Percentiles rank a stretch among this genome's conserved stretches.
Evolutionary conservation across 2,113 vertebrate species (phyloP).

Genomic region (Loxodonta africana): DNA sequence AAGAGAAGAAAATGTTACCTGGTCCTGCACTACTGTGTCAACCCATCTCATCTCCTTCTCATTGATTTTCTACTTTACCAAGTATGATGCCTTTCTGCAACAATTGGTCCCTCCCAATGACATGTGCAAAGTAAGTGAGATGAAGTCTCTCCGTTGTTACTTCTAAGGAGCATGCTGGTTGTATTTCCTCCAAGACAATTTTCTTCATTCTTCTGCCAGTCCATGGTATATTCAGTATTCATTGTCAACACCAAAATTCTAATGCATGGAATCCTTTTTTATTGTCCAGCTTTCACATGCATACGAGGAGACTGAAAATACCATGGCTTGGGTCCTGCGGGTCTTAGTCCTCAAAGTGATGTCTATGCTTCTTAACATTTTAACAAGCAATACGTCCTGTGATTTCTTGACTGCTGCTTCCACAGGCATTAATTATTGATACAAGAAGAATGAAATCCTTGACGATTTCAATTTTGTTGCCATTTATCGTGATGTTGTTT

Average conservation of each 20-base stretch:
- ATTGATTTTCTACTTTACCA: too few species aligned
- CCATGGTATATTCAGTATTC: background rate
- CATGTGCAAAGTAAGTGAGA: background rate
- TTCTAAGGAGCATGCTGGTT: background rate
- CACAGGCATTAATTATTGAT: background rate
- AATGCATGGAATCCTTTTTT: background rate
- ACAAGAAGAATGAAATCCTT: background rate
- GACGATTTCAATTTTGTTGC: background rate
- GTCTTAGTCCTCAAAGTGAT: background rate
- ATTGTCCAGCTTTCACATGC: background rate
- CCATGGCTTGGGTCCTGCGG: background rate
- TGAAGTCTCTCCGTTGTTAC: background rate
- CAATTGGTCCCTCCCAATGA: background rate
- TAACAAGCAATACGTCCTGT: background rate
- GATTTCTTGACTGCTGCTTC: background rate
- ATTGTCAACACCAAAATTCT: background rate
- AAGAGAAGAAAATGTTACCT: background rate
- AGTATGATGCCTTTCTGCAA: background rate
- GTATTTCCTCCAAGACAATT: background rate
- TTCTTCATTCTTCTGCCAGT: background rate
- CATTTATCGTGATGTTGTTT: background rate
- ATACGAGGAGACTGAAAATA: background rate
- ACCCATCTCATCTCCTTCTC: background rate
- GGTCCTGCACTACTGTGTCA: background rate
- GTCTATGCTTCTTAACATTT: background rate